phyloP scores from a whole-genome alignment of 2,888 invertebrate genomes.

The Chrysolina oricalcia region DNA sequence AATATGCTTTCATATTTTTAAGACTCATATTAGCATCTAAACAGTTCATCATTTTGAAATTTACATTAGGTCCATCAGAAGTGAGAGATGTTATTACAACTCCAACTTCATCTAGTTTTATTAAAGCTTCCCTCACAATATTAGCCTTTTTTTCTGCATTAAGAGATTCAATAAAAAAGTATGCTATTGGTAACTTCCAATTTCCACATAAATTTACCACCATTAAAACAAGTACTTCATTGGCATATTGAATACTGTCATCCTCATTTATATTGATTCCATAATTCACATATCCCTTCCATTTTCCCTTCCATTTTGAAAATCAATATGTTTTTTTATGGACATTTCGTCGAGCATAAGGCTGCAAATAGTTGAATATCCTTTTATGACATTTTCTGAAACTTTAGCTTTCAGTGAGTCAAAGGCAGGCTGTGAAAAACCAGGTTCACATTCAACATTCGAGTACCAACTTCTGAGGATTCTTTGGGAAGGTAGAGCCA shows the following conservation, averaged over 20 bases:
- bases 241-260: too few relatives aligned
- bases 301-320: slow-evolving; percentile 44
- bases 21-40: slow-evolving; percentile 38
- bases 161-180: slow-evolving; percentile 46
- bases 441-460: slow-evolving; percentile 50
- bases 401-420: slow-evolving; percentile 45
- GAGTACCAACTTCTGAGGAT: slow-evolving; percentile 39
- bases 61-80: slow-evolving; percentile 46
- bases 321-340: slow-evolving; percentile 51
- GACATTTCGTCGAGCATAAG: slow-evolving; percentile 53
- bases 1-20: slow-evolving; percentile 38
- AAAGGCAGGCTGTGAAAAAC: slow-evolving; percentile 47
- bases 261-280: slow-evolving; percentile 44
- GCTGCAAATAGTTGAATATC: slow-evolving; percentile 40
- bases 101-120: slow-evolving; percentile 33
- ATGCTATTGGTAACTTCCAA: slow-evolving; percentile 49
- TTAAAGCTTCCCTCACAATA: slow-evolving; percentile 39
- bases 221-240: slow-evolving; percentile 47
- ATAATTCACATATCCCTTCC: slow-evolving; percentile 52
- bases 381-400: slow-evolving; percentile 25
- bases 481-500: slow-evolving; percentile 45
- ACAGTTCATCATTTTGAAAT: slow-evolving; percentile 34
- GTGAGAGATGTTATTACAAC: slow-evolving; percentile 38
- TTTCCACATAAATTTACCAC: slow-evolving; percentile 47
- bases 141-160: slow-evolving; percentile 44